These are phyloP conservation scores for Genyomyrus donnyi DNA, from an alignment of 2,113 vertebrate species.

Conservation along the genomic window DNA sequence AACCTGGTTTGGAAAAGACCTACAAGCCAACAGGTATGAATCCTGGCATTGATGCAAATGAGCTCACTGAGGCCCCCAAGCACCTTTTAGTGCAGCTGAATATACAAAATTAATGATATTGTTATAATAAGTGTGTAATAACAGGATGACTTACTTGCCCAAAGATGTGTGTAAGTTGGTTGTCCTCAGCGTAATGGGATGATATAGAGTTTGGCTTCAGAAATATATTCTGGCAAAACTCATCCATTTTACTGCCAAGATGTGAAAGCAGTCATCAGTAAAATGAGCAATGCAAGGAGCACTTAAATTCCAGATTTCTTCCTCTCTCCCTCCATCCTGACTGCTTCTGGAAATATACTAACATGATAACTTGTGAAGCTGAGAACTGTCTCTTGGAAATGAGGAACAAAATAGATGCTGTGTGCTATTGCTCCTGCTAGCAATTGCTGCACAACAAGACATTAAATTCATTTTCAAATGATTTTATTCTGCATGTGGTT, in stretches of 20 bases:
- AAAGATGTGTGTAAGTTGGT: not conserved
- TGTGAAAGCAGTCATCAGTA: slow-evolving; percentile 18
- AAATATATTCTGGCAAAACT: slow-evolving; percentile 9
- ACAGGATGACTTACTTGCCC: not conserved
- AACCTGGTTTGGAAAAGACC: not conserved
- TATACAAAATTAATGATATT: not conserved
- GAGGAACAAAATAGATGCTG: not conserved
- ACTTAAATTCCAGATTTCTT: slow-evolving; percentile 4
- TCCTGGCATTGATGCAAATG: not conserved
- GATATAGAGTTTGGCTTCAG: slow-evolving; percentile 9
- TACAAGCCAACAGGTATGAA: not conserved
- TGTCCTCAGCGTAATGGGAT: not conserved
- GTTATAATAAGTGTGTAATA: not conserved
- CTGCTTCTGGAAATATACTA: not conserved
- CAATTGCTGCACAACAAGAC: not conserved
- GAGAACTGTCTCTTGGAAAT: not conserved
- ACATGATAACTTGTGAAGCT: not conserved
- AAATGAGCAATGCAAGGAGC: slow-evolving; percentile 11
- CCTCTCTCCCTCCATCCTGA: not conserved
- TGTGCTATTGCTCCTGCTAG: not conserved
- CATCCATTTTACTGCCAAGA: not conserved
- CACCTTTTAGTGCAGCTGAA: not conserved
- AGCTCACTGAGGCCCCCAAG: not conserved
- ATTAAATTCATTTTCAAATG: not conserved
- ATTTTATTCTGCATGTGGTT: not conserved